Base-by-base conservation (phyloP, 2,113 vertebrate genomes). In the Acinonyx jubatus region DNA sequence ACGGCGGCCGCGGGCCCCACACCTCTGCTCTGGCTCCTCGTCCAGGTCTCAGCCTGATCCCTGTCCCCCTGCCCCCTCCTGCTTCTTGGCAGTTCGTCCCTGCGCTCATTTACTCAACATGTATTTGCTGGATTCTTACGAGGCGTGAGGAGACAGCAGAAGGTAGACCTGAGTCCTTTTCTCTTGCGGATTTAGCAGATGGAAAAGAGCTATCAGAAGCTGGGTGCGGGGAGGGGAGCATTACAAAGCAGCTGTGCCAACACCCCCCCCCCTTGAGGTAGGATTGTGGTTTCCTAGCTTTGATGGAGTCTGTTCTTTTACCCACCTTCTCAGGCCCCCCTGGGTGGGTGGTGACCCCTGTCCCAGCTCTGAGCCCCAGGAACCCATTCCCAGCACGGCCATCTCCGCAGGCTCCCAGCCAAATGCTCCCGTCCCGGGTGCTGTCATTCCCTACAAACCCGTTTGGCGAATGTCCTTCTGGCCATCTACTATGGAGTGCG, bases 401-500 rank as follows among this genome's bases (percentile, higher is more conserved):
- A 4, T 9, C 38, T 31, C 13, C 12, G 31, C 5, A 3, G 36
- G 65, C 3, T 7, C 48, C 66, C 1, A 2, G 65, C 0, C 8
- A 48, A 16, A 15, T 0, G 1, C 1, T 19, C 13, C 25, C 0
- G 0, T 6, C 11, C 38, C 13, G n/a, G 3, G 4, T 5, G 18
- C 16, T 7, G 0, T 10, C 23, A 21, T 68, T 41, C 21, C 7
- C 52, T 10, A 0, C 3, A 25, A 48, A 19, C n/a, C 7, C 29
- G 45, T 86, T 19, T 4, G 33, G 48, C 10, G 19, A 50, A 8
- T n/a, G 8, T 31, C 66, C 23, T 33, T 11, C n/a, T 23, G 4
- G 9, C 65, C 18, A 11, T 5, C 21, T 3, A 2, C 21, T 25
- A 6, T 1, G 15, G 11, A 14, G 7, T 12, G 0, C 27, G 3